These are phyloP conservation scores for Hydrophis major DNA, from an alignment of 2,797 vertebrate genomes.

Conservation along the genomic window DNA sequence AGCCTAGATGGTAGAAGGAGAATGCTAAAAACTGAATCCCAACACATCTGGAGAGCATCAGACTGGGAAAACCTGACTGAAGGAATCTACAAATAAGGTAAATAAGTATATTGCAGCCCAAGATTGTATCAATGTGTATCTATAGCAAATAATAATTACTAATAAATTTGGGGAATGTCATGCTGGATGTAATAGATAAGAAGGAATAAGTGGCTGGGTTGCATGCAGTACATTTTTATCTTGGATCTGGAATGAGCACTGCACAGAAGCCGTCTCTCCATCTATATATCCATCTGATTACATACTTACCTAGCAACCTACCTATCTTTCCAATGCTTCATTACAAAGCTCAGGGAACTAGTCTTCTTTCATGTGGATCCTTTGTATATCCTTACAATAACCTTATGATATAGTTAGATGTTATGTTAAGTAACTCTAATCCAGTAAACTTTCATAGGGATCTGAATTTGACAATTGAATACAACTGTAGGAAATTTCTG, in stretches of 20 bases:
- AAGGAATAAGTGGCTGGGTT: not conserved
- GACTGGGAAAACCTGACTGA: not conserved
- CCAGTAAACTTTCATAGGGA: not conserved
- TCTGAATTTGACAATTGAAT: not conserved
- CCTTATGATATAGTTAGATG: not conserved
- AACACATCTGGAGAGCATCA: not conserved
- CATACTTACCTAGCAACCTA: not conserved
- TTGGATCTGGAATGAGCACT: not conserved
- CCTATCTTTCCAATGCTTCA: not conserved
- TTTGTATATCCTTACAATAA: not conserved
- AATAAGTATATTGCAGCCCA: not conserved
- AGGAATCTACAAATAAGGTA: not conserved
- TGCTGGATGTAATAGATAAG: not conserved
- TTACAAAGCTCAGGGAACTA: not conserved
- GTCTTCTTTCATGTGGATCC: not conserved
- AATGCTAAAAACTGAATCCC: not conserved
- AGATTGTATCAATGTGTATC: not conserved
- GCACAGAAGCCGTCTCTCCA: not conserved
- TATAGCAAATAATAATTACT: not conserved
- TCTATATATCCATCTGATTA: not conserved
- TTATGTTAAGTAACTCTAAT: not conserved
- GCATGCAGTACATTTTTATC: not conserved
- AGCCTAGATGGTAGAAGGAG: not conserved
- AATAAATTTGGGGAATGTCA: not conserved
- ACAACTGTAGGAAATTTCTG: not conserved